Conservation (phyloP, 2,888 invertebrate genomes). For the Girardia tigrina region DNA sequence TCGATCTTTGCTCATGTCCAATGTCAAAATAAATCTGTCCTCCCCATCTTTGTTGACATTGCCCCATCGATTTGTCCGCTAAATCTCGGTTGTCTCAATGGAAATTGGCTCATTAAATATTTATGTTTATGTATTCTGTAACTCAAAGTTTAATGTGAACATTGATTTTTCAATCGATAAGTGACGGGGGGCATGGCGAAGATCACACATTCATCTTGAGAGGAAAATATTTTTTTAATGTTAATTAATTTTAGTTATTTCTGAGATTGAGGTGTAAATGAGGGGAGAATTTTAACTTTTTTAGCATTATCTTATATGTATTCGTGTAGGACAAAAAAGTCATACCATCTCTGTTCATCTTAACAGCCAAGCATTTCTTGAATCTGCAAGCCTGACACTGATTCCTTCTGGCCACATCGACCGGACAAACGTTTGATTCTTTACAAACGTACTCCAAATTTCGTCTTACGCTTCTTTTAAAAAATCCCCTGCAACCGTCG, state of each 20-base stretch:
- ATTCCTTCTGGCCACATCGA: constrained; percentile 77
- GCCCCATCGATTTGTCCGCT: neutral
- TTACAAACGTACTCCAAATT: constrained; percentile 81
- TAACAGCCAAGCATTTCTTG: constrained; percentile 72
- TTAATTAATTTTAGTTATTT: too few species aligned
- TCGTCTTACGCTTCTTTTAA: constrained; percentile 74
- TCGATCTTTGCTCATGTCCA: neutral
- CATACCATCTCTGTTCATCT: constrained; percentile 84
- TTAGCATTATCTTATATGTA: too few species aligned
- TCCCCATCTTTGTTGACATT: neutral
- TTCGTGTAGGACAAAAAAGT: neutral
- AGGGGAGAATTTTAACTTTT: too few species aligned
- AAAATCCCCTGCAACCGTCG: constrained; percentile 65
- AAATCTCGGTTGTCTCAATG: neutral
- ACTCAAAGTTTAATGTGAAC: neutral
- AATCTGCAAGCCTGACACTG: constrained; percentile 87
- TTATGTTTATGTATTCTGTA: neutral
- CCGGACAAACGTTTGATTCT: constrained; percentile 70
- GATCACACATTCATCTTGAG: too few species aligned
- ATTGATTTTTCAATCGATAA: neutral
- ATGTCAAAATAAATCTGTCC: neutral
- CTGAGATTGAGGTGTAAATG: too few species aligned
- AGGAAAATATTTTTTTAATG: neutral
- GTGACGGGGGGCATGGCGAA: neutral
- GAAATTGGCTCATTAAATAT: neutral